Evolutionary conservation across 2,888 invertebrate species (phyloP).

Genomic region (Saturnia japonica): DNA sequence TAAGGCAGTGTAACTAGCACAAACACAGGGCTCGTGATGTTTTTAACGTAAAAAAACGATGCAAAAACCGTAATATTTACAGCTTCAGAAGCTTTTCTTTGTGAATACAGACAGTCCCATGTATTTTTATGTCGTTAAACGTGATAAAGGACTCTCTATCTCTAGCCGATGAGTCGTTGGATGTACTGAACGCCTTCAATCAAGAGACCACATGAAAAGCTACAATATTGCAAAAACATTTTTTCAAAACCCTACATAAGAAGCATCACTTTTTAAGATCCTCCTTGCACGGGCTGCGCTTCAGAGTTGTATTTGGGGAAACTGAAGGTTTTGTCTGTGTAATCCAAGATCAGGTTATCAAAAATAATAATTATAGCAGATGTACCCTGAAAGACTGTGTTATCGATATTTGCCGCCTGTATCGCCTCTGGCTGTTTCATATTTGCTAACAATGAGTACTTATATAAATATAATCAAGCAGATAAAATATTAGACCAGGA

Average conservation of each 20-base stretch:
- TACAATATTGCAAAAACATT: not conserved
- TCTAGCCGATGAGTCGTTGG: not conserved
- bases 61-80: not conserved
- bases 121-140: not conserved
- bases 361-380: not conserved
- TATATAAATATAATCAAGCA: not conserved
- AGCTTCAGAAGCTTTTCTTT: not conserved
- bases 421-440: not conserved
- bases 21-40: not conserved
- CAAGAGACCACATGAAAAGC: not conserved
- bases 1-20: not conserved
- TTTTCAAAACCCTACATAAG: not conserved
- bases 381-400: not conserved
- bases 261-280: not conserved
- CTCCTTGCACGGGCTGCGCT: not conserved
- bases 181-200: not conserved
- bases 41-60: not conserved
- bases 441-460: not conserved
- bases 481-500: not conserved
- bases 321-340: not conserved
- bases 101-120: not conserved
- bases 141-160: not conserved
- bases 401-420: not conserved
- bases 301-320: not conserved
- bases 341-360: not conserved